Conservation (phyloP, 2,888 invertebrate species). For the Neoscelio sp. region DNA sequence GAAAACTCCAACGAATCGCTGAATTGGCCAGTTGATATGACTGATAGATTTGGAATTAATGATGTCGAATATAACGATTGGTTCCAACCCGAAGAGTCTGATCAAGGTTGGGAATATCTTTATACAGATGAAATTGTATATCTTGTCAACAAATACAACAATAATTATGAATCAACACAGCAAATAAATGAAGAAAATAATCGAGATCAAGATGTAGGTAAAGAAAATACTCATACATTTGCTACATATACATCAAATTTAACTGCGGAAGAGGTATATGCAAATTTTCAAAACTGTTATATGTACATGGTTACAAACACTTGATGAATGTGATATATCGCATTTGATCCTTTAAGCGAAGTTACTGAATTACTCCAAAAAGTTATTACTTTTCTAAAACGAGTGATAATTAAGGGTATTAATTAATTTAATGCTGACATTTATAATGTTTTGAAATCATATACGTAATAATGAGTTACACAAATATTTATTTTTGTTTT, state of each 20-base stretch:
- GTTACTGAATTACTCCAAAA: neutral
- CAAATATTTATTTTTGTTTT: too few relatives aligned
- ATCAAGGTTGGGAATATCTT: constrained; percentile 19
- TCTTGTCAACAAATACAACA: neutral
- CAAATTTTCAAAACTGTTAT: constrained; percentile 1
- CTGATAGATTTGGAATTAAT: neutral
- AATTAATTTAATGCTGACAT: too few relatives aligned
- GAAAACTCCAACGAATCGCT: neutral
- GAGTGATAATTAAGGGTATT: too few relatives aligned
- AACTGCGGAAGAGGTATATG: neutral
- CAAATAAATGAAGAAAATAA: neutral
- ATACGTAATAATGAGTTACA: too few relatives aligned
- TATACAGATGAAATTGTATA: neutral
- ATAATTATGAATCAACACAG: neutral
- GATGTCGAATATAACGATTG: neutral
- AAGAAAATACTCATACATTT: neutral
- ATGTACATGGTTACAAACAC: constrained; percentile 6
- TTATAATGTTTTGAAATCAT: too few relatives aligned
- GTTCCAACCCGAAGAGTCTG: neutral
- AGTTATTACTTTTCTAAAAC: too few relatives aligned
- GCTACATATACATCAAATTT: neutral
- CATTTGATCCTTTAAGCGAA: neutral
- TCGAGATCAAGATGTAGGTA: neutral
- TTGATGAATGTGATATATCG: neutral
- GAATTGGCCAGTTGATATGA: neutral